A percentile compares a stretch with the other conserved stretches of the same genome.
These are phyloP conservation scores for Adrianichthys oophorus DNA, from an alignment of 2,797 vertebrate genomes.

Conservation along the genomic window DNA sequence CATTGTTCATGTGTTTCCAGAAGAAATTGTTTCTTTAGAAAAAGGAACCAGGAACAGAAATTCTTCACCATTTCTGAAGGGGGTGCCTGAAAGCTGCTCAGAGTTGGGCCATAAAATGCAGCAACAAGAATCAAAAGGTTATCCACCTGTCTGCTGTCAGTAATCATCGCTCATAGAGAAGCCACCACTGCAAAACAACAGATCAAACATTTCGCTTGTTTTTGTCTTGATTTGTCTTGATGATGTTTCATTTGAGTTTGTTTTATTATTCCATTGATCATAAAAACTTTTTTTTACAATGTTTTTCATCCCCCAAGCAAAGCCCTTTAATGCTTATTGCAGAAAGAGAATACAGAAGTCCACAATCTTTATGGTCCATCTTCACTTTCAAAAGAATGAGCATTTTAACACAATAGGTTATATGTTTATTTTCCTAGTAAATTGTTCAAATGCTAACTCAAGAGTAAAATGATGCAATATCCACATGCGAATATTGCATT, in stretches of 20 bases:
- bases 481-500: constrained; percentile 40
- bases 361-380: no score
- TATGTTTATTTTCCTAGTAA: constrained; percentile 17
- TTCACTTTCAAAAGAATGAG: no score
- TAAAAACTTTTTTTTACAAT: no score
- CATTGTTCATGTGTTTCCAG: background rate
- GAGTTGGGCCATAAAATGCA: background rate
- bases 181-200: no score
- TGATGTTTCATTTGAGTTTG: background rate
- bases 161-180: no score
- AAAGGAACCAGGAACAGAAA: constrained; percentile 24
- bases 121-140: constrained; percentile 20
- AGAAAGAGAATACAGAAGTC: no score
- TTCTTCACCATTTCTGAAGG: background rate
- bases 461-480: constrained; percentile 17
- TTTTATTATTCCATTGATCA: no score
- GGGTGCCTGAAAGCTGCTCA: constrained; percentile 8
- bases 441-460: constrained; percentile 23
- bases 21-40: constrained; percentile 1
- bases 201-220: no score
- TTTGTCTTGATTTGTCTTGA: no score
- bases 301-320: no score
- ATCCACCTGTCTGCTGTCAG: constrained; percentile 17
- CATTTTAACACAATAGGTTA: no score
- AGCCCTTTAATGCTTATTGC: no score